Evolutionary conservation across 37 sponge, comb jelly and placozoan species (phyloP).

Genomic region (Spongilla lacustris): DNA sequence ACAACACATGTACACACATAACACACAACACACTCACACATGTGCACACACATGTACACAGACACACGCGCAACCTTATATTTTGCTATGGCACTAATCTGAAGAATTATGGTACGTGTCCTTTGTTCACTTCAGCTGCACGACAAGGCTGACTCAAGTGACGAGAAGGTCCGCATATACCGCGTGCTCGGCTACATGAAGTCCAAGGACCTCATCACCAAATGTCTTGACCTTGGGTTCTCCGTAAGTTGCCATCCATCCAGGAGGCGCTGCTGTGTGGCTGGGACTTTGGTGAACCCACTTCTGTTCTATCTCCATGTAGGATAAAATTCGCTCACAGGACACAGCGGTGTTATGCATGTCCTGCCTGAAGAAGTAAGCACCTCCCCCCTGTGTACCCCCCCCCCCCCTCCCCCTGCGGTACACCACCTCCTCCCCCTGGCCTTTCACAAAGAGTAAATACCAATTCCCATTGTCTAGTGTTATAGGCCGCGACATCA

Average conservation of each 20-base stretch:
- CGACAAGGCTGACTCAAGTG: conserved; percentile 76
- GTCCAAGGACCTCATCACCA: conserved; percentile 45
- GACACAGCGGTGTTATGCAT: not conserved
- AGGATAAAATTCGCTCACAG: not conserved
- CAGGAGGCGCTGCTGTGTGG: not conserved
- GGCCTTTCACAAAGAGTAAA: too few species aligned
- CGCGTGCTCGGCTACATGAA: conserved; percentile 74
- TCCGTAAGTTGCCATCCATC: conserved; percentile 45
- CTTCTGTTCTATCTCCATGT: not conserved
- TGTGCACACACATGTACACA: not conserved
- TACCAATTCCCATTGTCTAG: not conserved
- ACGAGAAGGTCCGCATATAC: conserved; percentile 88
- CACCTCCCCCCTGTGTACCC: not conserved
- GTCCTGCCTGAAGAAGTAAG: conserved; percentile 7
- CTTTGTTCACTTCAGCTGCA: conserved; percentile 57
- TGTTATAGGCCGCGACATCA: conserved; percentile 41
- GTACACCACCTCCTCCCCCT: not conserved
- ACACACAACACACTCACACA: not conserved
- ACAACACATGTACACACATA: not conserved
- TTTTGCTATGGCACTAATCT: too few species aligned
- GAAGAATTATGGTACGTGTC: not conserved
- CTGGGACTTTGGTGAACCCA: too few species aligned
- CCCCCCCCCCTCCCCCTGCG: not conserved
- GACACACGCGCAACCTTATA: not conserved
- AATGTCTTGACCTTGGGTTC: conserved; percentile 76